phyloP scores from a whole-genome alignment of 2,113 vertebrate species.

The Laticauda colubrina region DNA sequence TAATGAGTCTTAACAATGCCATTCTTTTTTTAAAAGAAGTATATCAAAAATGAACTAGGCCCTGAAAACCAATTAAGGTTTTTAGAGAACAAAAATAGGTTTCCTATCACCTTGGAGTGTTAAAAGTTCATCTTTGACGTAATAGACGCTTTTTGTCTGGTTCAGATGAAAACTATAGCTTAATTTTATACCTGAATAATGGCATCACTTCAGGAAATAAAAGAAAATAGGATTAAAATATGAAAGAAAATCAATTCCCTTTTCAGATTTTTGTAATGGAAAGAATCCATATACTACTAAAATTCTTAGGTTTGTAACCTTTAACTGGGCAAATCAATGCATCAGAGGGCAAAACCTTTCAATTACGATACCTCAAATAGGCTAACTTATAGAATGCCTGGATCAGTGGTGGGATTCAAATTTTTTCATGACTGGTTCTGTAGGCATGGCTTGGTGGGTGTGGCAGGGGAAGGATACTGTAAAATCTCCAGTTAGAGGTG shows the following conservation, averaged over 20 bases:
- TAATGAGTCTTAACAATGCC: background rate
- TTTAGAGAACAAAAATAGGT: background rate
- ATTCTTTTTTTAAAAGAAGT: background rate
- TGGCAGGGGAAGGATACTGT: too few relatives aligned
- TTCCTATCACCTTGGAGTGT: background rate
- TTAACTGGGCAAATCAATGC: background rate
- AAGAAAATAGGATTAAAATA: background rate
- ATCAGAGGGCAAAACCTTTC: background rate
- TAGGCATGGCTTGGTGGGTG: too few relatives aligned
- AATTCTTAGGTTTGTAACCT: background rate
- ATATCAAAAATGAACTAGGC: background rate
- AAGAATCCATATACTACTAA: background rate
- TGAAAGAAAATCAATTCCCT: background rate
- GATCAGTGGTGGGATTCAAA: too few relatives aligned
- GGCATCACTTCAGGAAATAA: background rate
- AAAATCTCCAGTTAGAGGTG: too few relatives aligned
- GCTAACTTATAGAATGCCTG: background rate
- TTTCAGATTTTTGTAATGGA: background rate
- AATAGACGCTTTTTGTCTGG: background rate
- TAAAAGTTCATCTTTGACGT: background rate
- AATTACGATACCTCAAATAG: background rate
- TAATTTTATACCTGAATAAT: background rate
- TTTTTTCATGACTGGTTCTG: too few relatives aligned
- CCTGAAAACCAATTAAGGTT: background rate
- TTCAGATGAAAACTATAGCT: background rate